These are phyloP conservation scores for Phortica magna DNA, from an alignment of 2,888 invertebrate genomes.

Conservation along the genomic window DNA sequence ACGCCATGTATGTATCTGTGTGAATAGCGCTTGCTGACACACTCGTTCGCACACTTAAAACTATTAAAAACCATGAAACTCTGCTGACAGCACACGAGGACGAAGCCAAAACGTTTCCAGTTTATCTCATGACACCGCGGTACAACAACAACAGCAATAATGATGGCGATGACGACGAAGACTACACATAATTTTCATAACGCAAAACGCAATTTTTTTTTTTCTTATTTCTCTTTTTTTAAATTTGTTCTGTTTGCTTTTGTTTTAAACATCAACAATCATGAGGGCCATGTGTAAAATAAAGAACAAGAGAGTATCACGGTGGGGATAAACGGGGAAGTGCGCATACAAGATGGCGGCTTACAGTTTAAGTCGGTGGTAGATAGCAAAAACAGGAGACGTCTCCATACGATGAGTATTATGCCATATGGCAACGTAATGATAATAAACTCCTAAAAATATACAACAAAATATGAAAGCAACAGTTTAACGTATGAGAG, in stretches of 20 bases:
- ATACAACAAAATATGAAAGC: conserved; percentile 50
- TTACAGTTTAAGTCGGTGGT: conserved; percentile 39
- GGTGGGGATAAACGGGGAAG: not conserved
- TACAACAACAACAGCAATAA: conserved; percentile 34
- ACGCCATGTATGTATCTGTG: not conserved
- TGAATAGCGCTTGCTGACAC: not conserved
- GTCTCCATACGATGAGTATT: conserved; percentile 48
- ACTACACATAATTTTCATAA: conserved; percentile 22
- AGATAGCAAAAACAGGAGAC: conserved; percentile 54
- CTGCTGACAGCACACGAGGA: conserved; percentile 58
- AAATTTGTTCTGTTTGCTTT: too few relatives aligned
- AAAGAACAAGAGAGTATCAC: not conserved
- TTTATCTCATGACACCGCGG: conserved; percentile 38
- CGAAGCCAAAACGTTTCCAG: conserved; percentile 38
- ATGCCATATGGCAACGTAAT: conserved; percentile 72
- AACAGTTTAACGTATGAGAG: conserved; percentile 18
- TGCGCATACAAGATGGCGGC: not conserved
- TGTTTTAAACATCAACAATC: conserved; percentile 52
- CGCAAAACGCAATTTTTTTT: conserved; percentile 6
- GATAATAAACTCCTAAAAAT: conserved; percentile 74
- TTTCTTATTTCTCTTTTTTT: not conserved
- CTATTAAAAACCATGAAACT: conserved; percentile 62
- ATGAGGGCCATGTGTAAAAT: conserved; percentile 47
- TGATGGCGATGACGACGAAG: not conserved
- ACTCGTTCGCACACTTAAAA: conserved; percentile 45